phyloP scores from a whole-genome alignment of 2,113 vertebrate genomes.

The Cyprinodon brontotheroides region DNA sequence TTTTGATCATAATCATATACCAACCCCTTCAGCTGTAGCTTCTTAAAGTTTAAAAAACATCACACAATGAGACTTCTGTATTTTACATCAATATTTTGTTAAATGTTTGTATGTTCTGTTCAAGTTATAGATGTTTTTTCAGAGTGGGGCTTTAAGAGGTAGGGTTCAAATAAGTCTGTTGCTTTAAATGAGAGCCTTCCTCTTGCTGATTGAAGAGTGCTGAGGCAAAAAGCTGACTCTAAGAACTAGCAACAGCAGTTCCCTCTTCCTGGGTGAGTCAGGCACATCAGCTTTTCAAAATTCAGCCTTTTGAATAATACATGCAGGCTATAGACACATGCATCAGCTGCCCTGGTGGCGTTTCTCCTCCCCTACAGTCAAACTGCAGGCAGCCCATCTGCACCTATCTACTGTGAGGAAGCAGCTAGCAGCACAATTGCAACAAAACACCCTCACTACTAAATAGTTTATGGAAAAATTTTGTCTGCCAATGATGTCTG shows the following conservation, averaged over 20 bases:
- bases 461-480: slow-evolving; percentile 18
- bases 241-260: slow-evolving; percentile 10
- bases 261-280: slow-evolving; percentile 45
- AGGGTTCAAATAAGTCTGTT: neutral
- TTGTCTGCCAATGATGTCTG: slow-evolving; percentile 25
- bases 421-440: slow-evolving; percentile 21
- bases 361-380: slow-evolving; percentile 48
- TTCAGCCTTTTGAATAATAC: slow-evolving; percentile 69
- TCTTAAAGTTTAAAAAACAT: slow-evolving; percentile 19
- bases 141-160: slow-evolving; percentile 3
- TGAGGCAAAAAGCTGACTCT: slow-evolving; percentile 29
- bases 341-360: slow-evolving; percentile 65
- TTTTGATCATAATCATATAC: slow-evolving; percentile 15
- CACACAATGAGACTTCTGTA: neutral
- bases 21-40: slow-evolving; percentile 7
- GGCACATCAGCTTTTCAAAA: slow-evolving; percentile 63
- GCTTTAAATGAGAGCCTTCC: slow-evolving; percentile 7
- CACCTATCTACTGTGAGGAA: slow-evolving; percentile 22
- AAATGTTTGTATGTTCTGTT: slow-evolving; percentile 1
- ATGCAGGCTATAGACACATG: slow-evolving; percentile 58
- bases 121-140: neutral
- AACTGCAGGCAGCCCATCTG: slow-evolving; percentile 52
- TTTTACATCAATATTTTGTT: neutral
- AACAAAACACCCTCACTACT: neutral
- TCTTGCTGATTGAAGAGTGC: slow-evolving; percentile 19